Evolutionary conservation across 2,113 vertebrate genomes (phyloP), one percentile per base, ranked within the genome.

Genomic region (Ammospiza nelsoni): DNA sequence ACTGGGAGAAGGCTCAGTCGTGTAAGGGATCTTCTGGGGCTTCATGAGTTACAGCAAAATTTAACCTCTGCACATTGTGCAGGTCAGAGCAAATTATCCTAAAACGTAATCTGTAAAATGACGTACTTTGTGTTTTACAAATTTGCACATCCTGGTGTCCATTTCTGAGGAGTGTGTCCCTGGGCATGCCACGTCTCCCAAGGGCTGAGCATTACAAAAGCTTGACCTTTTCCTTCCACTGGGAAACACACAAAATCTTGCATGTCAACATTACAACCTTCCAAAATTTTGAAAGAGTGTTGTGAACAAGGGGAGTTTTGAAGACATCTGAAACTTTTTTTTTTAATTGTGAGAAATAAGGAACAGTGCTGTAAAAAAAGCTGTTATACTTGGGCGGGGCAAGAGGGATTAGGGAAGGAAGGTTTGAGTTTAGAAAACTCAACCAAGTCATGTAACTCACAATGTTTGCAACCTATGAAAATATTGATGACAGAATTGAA

Each of bases 381-480:
- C 58, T 81, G 85, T 86, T 82, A 41, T 4, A 11, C 49, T 89
- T 90, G 25, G 11, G 41, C 63, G 17, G 39, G 19, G 16, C 33
- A 54, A 22, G 2, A 3, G 12, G 24, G n/a, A 85, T 15, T 12
- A 80, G 13, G 5, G n/a, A 31, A 66, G 11, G 27, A 91, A 82
- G 44, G 69, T 49, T 87, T 94, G 93, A 59, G 35, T 51, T 88
- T 74, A 88, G 51, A 78, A 96, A 87, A 89, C 41, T 25, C 72
- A 92, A 12, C 51, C 43, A 54, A 59, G 63, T 88, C 3, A 0
- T 92, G 19, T 55, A 91, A 59, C 44, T 93, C 65, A 58, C 51
- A 80, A n/a, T 92, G 57, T 92, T 96, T 96, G 77, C 49, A 87
- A 73, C 51, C 57, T 74, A 65, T 84, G 88, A 89, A 94, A 94